phyloP scores from a whole-genome alignment of 1,140 invertebrate genomes.

The Dryas iulia region DNA sequence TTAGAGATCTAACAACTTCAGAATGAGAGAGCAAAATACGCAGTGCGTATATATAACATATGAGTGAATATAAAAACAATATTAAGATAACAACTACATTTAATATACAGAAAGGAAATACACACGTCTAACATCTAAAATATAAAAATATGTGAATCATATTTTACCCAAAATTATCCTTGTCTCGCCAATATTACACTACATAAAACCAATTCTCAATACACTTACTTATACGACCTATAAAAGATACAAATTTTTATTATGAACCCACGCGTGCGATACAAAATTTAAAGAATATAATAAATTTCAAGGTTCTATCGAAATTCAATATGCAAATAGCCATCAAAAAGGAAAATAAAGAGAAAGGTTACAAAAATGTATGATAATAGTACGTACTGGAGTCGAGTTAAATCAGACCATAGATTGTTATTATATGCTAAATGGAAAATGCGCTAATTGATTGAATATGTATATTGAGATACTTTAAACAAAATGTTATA shows the following conservation, averaged over 20 bases:
- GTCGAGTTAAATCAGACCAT: slow-evolving; percentile 3
- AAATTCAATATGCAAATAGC: slow-evolving; percentile 72
- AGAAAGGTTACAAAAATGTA: slow-evolving; percentile 59
- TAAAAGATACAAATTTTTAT: slow-evolving; percentile 30
- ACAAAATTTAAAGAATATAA: slow-evolving; percentile 54
- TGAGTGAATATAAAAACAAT: too few relatives aligned
- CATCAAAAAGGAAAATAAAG: slow-evolving; percentile 68
- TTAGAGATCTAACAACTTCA: too few relatives aligned
- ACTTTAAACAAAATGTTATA: too few relatives aligned
- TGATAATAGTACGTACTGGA: slow-evolving; percentile 46
- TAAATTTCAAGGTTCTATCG: slow-evolving; percentile 72
- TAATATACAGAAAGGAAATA: too few relatives aligned
- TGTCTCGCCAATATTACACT: not conserved
- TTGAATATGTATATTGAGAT: too few relatives aligned
- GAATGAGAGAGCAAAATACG: too few relatives aligned
- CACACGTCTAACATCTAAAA: not conserved
- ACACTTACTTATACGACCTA: not conserved
- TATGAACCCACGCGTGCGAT: slow-evolving; percentile 38
- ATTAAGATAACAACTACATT: too few relatives aligned
- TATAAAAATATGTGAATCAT: not conserved
- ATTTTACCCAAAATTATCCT: not conserved
- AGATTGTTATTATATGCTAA: not conserved
- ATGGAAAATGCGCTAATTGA: not conserved
- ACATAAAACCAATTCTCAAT: slow-evolving; percentile 1
- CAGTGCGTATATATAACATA: too few relatives aligned